Evolutionary conservation across 2,797 vertebrate genomes (phyloP).

Genomic region (Betta splendens): DNA sequence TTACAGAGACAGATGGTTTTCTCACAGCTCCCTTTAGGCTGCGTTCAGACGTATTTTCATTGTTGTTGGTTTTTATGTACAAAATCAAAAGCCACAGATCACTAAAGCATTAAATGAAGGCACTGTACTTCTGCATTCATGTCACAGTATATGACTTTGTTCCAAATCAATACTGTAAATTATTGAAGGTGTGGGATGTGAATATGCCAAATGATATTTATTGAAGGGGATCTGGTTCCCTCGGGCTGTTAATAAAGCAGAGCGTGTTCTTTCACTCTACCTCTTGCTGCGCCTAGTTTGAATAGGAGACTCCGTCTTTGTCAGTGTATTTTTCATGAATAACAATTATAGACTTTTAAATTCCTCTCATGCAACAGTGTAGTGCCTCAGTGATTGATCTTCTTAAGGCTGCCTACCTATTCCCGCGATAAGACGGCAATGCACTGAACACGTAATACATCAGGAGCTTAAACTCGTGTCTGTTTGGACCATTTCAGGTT

Average conservation of each 20-base stretch:
- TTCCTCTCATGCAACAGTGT: conserved; percentile 70
- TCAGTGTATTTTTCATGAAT: conserved; percentile 82
- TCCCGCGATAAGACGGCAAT: conserved; percentile 46
- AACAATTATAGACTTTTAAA: conserved; percentile 80
- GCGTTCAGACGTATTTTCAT: conserved; percentile 45
- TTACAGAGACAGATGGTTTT: conserved; percentile 59
- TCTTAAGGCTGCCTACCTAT: conserved; percentile 43
- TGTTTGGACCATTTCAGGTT: conserved; percentile 48
- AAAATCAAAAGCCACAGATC: conserved; percentile 62
- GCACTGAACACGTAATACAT: conserved; percentile 42
- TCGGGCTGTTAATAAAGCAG: conserved; percentile 71
- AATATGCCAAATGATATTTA: conserved; percentile 81
- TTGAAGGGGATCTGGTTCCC: conserved; percentile 75
- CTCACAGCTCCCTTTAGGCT: conserved; percentile 51
- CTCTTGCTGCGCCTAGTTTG: conserved; percentile 66
- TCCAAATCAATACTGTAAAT: conserved; percentile 83
- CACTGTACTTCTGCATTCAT: conserved; percentile 63
- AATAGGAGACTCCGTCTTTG: conserved; percentile 67
- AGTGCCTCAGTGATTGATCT: conserved; percentile 68
- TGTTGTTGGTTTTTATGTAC: conserved; percentile 53
- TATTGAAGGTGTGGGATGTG: conserved; percentile 73
- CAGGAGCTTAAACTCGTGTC: conserved; percentile 32
- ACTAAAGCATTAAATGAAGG: conserved; percentile 76
- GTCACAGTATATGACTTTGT: conserved; percentile 74
- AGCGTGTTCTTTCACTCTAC: conserved; percentile 50